These are phyloP conservation scores for Babylonia areolata DNA, from an alignment of 1,140 invertebrate genomes.

Conservation along the genomic window DNA sequence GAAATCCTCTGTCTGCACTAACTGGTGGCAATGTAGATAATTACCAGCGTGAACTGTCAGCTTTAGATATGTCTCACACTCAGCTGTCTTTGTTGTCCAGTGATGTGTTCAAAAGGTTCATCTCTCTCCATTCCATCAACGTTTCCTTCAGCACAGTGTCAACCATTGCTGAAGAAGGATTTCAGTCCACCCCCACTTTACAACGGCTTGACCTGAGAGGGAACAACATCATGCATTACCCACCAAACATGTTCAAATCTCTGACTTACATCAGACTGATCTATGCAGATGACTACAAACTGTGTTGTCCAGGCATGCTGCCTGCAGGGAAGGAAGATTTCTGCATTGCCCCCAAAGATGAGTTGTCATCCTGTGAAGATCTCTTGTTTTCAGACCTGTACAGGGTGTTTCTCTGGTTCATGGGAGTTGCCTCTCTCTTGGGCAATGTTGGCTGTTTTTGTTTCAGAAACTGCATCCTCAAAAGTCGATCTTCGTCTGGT, in stretches of 20 bases:
- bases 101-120: not conserved
- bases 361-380: constrained; percentile 2
- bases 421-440: not conserved
- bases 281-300: not conserved
- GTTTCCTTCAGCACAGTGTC: not conserved
- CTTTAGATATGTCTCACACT: not conserved
- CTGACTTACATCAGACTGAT: not conserved
- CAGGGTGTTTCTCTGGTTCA: not conserved
- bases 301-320: not conserved
- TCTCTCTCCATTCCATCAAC: not conserved
- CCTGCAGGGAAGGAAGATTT: not conserved
- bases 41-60: not conserved
- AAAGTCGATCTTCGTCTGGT: not conserved
- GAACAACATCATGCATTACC: not conserved
- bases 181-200: not conserved
- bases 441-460: not conserved
- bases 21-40: not conserved
- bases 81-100: not conserved
- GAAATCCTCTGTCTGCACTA: not conserved
- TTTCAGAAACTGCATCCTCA: not conserved
- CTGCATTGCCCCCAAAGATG: not conserved
- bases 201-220: not conserved
- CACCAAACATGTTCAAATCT: not conserved
- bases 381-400: not conserved
- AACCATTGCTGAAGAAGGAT: not conserved